Evolutionary conservation across 2,113 vertebrate genomes (phyloP), one percentile per base, ranked within the genome.

Genomic region (Syngnathus scovelli): DNA sequence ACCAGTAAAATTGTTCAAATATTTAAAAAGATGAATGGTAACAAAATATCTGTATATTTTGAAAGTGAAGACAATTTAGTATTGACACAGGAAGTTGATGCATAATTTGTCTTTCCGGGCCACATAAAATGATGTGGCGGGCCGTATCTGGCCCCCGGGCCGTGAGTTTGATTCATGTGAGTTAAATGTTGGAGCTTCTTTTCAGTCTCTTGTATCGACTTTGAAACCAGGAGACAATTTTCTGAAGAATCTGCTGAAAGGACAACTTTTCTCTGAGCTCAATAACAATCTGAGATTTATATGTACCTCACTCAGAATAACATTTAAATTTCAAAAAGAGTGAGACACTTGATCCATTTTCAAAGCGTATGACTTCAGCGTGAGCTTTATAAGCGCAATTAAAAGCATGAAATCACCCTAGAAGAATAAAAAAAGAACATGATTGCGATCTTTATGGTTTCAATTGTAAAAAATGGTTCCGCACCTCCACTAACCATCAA

Each of bases 401-500:
- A 37, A 66, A 60, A 49, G 64, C 48, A 64, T 65, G 60, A 76
- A 62, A 27, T 71, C 66, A 55, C 19, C 39, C 27, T 54, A 3
- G 39, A 51, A 19, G 38, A 69, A 62, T 61, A 52, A 60, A 33
- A 33, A 33, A 33, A 33, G 27, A 33, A 33, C 27, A 19, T 59
- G 39, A 51, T 12, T 62, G 23, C 56, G 63, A 62, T 59, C 62
- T 63, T 64, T 73, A 65, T 16, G 65, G 46, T 65, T 68, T 76
- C 74, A 58, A 65, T 63, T 71, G 49, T 58, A 33, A 33, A 33
- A 52, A 80, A 80, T 61, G 61, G 46, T 66, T 75, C 68, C 54
- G 62, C 13, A 8, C 69, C 69, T 27, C n/a, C 59, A 21, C 58
- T 68, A 78, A 74, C 78, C 73, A 76, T 80, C 72, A 80, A 72